A percentile compares a stretch with the other conserved stretches of the same genome.
Conservation (phyloP, 2,113 vertebrate genomes). For the Silurus meridionalis region DNA sequence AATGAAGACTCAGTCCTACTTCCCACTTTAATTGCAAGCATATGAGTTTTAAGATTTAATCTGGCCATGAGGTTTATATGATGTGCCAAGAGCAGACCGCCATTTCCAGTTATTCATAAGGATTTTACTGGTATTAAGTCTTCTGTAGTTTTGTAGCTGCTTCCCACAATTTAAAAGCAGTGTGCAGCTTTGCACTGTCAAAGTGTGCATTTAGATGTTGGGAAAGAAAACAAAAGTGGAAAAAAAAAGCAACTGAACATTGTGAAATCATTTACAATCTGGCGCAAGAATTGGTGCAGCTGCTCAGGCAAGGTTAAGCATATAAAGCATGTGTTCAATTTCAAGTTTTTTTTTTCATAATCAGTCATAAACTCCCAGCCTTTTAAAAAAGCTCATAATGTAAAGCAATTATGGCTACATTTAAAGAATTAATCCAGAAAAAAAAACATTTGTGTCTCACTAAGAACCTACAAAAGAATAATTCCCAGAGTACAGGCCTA, state of each 20-base stretch:
- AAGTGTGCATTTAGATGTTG: background rate
- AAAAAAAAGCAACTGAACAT: background rate
- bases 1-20: background rate
- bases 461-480: background rate
- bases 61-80: background rate
- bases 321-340: background rate
- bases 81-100: background rate
- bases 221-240: background rate
- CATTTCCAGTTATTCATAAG: constrained; percentile 4
- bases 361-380: background rate
- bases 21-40: constrained; percentile 9
- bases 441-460: background rate
- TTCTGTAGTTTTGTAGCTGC: constrained; percentile 2
- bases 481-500: background rate
- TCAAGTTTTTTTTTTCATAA: background rate
- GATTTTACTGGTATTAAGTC: background rate
- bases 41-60: constrained; percentile 14
- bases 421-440: background rate
- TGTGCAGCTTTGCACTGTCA: background rate
- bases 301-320: background rate
- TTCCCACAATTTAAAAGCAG: background rate
- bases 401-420: background rate
- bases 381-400: background rate
- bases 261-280: background rate
- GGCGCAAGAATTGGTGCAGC: background rate